Percentiles rank a stretch among this genome's conserved stretches.
These are phyloP conservation scores for Iguana delicatissima DNA, from an alignment of 2,797 vertebrate species.

Conservation along the genomic window DNA sequence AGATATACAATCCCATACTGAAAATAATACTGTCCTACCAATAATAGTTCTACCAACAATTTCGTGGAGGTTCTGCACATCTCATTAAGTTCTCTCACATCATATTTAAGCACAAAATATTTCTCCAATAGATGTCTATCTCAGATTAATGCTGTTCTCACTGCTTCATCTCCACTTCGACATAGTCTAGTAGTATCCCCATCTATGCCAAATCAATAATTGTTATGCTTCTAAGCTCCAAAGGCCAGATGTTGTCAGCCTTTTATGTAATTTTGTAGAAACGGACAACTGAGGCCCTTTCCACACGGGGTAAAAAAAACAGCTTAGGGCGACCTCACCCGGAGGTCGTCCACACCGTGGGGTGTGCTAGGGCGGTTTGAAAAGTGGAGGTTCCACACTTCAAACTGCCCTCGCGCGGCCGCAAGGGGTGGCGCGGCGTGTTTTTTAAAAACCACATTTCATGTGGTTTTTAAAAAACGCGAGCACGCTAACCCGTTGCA, in stretches of 20 bases:
- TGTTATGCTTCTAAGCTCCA: not conserved
- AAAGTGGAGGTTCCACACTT: too few species aligned
- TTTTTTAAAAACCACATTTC: too few species aligned
- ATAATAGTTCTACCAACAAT: not conserved
- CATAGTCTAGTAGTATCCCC: not conserved
- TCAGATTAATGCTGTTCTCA: not conserved
- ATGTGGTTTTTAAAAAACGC: too few species aligned
- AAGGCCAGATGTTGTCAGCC: not conserved
- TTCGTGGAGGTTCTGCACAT: not conserved
- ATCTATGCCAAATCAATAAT: not conserved
- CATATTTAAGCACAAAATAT: slow-evolving; percentile 7
- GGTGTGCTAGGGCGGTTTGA: too few species aligned
- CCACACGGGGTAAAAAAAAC: too few species aligned
- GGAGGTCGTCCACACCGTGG: too few species aligned
- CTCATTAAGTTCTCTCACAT: not conserved
- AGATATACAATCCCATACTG: not conserved
- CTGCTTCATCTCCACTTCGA: not conserved
- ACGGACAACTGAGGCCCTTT: not conserved
- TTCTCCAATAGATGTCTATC: not conserved
- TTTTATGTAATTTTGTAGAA: not conserved
- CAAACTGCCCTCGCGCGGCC: too few species aligned
- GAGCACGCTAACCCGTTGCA: too few species aligned
- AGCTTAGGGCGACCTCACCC: too few species aligned
- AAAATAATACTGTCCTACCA: not conserved
- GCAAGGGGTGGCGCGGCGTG: too few species aligned